These are phyloP conservation scores for Charina bottae DNA, from an alignment of 2,113 vertebrate genomes.

Conservation along the genomic window DNA sequence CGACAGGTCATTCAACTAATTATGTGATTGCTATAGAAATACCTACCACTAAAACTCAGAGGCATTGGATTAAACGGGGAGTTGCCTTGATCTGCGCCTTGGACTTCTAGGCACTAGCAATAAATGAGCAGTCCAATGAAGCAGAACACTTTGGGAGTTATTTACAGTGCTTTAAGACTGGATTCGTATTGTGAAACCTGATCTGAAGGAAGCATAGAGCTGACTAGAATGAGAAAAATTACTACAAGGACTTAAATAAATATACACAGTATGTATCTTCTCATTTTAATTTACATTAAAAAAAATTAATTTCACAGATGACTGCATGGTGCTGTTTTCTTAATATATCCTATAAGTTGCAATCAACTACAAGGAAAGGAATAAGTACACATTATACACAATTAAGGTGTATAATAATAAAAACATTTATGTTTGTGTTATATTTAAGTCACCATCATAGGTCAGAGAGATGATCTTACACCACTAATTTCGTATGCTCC, in stretches of 20 bases:
- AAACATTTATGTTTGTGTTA: background rate
- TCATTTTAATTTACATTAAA: background rate
- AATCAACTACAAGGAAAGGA: background rate
- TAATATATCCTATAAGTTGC: background rate
- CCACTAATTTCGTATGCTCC: background rate
- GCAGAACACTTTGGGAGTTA: background rate
- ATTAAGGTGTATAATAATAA: background rate
- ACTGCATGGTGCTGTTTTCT: background rate
- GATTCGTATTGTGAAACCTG: background rate
- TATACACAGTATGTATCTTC: background rate
- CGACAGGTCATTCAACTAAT: slow-evolving; percentile 90
- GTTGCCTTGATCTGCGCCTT: slow-evolving; percentile 89
- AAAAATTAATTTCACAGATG: slow-evolving; percentile 3
- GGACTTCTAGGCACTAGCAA: slow-evolving; percentile 77
- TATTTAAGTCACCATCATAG: background rate
- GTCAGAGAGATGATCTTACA: background rate
- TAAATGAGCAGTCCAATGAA: background rate
- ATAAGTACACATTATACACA: background rate
- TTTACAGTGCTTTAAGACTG: background rate
- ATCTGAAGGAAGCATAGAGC: background rate
- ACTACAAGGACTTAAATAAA: background rate
- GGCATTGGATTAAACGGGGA: slow-evolving; percentile 90
- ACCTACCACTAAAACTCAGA: slow-evolving; percentile 75
- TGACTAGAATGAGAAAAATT: background rate
- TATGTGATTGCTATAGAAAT: slow-evolving; percentile 88